Evolutionary conservation across 2,797 vertebrate genomes (phyloP).

Genomic region (Alosa sapidissima): DNA sequence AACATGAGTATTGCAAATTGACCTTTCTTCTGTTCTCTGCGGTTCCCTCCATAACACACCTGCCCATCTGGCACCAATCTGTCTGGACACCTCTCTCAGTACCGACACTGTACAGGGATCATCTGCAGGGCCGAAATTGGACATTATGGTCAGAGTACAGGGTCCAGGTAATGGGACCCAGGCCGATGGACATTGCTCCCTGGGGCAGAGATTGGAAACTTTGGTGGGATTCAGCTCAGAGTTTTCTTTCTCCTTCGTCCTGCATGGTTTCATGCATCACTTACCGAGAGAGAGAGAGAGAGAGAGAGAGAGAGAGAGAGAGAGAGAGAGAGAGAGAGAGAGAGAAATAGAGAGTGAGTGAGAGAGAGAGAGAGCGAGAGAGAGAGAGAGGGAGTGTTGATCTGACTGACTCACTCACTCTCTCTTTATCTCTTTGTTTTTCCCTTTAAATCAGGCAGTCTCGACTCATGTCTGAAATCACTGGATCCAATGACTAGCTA

Average conservation of each 20-base stretch:
- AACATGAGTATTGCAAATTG: background rate
- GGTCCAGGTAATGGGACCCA: background rate
- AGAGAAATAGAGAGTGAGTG: too few relatives aligned
- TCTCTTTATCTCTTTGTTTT: background rate
- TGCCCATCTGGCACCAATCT: slow-evolving; percentile 69
- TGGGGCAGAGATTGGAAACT: slow-evolving; percentile 71
- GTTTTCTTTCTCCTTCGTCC: background rate
- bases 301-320: background rate
- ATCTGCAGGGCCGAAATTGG: slow-evolving; percentile 73
- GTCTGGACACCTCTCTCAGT: slow-evolving; percentile 69
- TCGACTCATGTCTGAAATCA: background rate
- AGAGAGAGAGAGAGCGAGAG: background rate
- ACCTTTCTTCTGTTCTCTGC: slow-evolving; percentile 33
- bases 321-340: too few relatives aligned
- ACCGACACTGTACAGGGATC: slow-evolving; percentile 57
- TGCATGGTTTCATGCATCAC: background rate
- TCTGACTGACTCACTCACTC: too few relatives aligned
- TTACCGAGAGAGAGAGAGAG: background rate
- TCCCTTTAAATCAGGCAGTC: background rate
- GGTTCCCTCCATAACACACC: slow-evolving; percentile 67
- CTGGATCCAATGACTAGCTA: slow-evolving; percentile 64
- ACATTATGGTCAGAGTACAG: slow-evolving; percentile 41
- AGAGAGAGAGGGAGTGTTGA: background rate
- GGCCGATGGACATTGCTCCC: background rate
- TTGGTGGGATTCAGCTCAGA: slow-evolving; percentile 51